Conservation (phyloP, 2,888 invertebrate genomes). For the Scaptomyza flava region DNA sequence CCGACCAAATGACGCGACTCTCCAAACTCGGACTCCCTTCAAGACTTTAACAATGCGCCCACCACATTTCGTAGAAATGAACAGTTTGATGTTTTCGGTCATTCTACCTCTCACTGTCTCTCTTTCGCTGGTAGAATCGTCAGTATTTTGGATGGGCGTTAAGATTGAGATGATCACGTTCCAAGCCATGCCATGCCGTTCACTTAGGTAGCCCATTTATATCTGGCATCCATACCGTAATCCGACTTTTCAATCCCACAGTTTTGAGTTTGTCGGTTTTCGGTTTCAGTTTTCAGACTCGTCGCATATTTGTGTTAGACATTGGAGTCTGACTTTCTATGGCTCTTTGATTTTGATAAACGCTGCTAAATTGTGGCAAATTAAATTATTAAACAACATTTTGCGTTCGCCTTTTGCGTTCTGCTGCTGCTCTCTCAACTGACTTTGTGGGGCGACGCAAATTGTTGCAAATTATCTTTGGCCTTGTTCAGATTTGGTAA, state of each 20-base stretch:
- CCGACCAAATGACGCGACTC: slow-evolving; percentile 74
- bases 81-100: slow-evolving; percentile 33
- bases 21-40: not conserved
- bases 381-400: slow-evolving; percentile 83
- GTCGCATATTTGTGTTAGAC: slow-evolving; percentile 37
- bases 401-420: slow-evolving; percentile 57
- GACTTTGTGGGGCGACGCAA: slow-evolving; percentile 59
- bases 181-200: slow-evolving; percentile 65
- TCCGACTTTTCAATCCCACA: slow-evolving; percentile 67
- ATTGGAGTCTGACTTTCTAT: slow-evolving; percentile 17
- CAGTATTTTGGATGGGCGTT: slow-evolving; percentile 78
- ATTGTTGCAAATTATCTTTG: slow-evolving; percentile 79
- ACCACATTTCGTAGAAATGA: slow-evolving; percentile 74
- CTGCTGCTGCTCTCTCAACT: slow-evolving; percentile 27
- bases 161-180: slow-evolving; percentile 83
- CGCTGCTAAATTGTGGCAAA: slow-evolving; percentile 84
- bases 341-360: slow-evolving; percentile 76
- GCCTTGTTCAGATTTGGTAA: slow-evolving; percentile 77
- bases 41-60: slow-evolving; percentile 51
- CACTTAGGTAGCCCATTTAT: slow-evolving; percentile 79
- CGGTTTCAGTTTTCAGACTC: slow-evolving; percentile 44
- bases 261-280: slow-evolving; percentile 32
- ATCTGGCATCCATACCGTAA: slow-evolving; percentile 54
- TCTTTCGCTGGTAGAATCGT: slow-evolving; percentile 68
- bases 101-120: slow-evolving; percentile 7